A percentile compares a stretch with the other conserved stretches of the same genome.
Evolutionary conservation across 1,140 invertebrate species (phyloP).

Genomic region (Drosophila ficusphila): DNA sequence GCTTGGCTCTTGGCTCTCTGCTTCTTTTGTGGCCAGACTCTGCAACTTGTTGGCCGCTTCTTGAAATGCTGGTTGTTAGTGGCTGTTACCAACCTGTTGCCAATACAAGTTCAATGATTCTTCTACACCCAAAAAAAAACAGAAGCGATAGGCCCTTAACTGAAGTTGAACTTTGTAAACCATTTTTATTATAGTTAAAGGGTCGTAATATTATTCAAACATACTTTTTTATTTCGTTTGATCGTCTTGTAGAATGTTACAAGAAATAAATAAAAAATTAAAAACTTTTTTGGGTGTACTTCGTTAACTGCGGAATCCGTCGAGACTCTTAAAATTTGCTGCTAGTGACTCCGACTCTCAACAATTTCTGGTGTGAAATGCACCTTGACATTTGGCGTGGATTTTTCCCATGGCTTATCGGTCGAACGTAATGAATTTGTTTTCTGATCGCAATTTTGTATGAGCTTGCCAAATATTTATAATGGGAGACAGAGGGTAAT

Average conservation of each 20-base stretch:
- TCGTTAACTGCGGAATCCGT: slow-evolving; percentile 42
- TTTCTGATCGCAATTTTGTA: slow-evolving; percentile 21
- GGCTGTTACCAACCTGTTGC: slow-evolving; percentile 34
- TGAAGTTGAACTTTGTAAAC: slow-evolving; percentile 15
- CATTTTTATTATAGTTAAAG: background rate
- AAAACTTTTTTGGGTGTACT: slow-evolving; percentile 6
- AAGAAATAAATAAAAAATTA: background rate
- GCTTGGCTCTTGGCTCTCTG: slow-evolving; percentile 26
- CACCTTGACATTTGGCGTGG: slow-evolving; percentile 76
- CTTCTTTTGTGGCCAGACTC: slow-evolving; percentile 36
- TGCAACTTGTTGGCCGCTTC: slow-evolving; percentile 57
- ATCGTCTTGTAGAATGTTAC: too few species aligned
- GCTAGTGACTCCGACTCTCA: slow-evolving; percentile 48
- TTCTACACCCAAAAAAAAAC: slow-evolving; percentile 35
- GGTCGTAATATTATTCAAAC: background rate
- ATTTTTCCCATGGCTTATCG: slow-evolving; percentile 55
- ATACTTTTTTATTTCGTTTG: too few species aligned
- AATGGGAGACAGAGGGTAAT: slow-evolving; percentile 12
- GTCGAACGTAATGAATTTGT: slow-evolving; percentile 42
- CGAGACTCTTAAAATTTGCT: slow-evolving; percentile 62
- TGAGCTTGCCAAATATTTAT: slow-evolving; percentile 35
- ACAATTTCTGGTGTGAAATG: slow-evolving; percentile 72
- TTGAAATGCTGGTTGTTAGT: slow-evolving; percentile 9
- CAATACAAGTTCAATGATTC: slow-evolving; percentile 80
- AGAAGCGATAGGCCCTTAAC: slow-evolving; percentile 4